Percentiles rank a stretch among this genome's conserved stretches.
Evolutionary conservation across 2,113 vertebrate genomes (phyloP).

Genomic region (Danio rerio): DNA sequence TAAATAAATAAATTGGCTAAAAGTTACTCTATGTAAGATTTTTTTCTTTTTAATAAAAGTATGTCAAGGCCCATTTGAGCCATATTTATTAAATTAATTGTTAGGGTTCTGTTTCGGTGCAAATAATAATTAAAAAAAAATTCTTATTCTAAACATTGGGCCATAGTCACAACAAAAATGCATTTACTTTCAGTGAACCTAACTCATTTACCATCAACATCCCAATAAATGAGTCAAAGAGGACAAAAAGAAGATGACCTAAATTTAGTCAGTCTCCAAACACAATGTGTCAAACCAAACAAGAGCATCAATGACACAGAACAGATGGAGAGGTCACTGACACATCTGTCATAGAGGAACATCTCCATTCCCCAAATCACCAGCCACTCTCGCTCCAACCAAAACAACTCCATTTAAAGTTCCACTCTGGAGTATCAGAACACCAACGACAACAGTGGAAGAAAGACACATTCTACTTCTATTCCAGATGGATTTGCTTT

Average conservation of each 20-base stretch:
- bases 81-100: too few relatives aligned
- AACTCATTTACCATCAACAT: not conserved
- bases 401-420: slow-evolving; percentile 43
- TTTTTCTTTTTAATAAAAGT: too few relatives aligned
- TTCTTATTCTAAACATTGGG: not conserved
- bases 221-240: not conserved
- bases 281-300: slow-evolving; percentile 30
- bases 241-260: slow-evolving; percentile 15
- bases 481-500: slow-evolving; percentile 43
- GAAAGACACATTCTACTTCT: slow-evolving; percentile 33
- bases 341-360: slow-evolving; percentile 25
- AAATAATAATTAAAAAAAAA: too few relatives aligned
- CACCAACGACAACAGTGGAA: slow-evolving; percentile 11
- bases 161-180: not conserved
- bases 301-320: not conserved
- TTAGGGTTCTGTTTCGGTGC: too few relatives aligned
- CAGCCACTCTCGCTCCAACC: not conserved
- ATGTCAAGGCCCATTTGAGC: too few relatives aligned
- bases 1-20: too few relatives aligned
- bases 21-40: too few relatives aligned
- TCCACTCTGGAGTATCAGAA: slow-evolving; percentile 1
- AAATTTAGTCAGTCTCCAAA: slow-evolving; percentile 23
- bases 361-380: not conserved
- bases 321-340: slow-evolving; percentile 4
- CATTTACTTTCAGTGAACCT: not conserved